Evolutionary conservation across 2,797 vertebrate species (phyloP), one percentile per base, ranked within the genome.

Genomic region (Premnoplex brunnescens): DNA sequence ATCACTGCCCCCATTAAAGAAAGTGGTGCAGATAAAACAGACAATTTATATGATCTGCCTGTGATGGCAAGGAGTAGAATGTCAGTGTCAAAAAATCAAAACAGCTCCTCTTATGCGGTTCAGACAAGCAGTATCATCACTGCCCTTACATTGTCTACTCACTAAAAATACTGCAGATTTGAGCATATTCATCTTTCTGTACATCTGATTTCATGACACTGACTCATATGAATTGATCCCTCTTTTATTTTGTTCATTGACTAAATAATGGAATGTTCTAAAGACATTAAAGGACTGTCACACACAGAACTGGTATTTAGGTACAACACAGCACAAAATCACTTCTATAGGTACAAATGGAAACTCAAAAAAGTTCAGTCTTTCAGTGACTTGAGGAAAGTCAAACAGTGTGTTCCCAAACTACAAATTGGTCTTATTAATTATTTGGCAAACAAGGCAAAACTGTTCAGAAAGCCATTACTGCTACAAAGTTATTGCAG

Each of bases 181-280:
- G 48, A 91, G 63, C 26, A 91, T 54, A 59, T 41, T 63, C 30
- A 28, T 59, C 85, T 86, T 91, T 87, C 63, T 62, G 64, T 63
- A 24, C 23, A 44, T 73, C 59, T 82, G 76, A 73, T 67, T 64
- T 80, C 90, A 93, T 39, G 2, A 46, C 62, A 67, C 52, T 96
- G 79, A 91, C 54, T 88, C 88, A 94, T 54, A 88, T 43, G 49
- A 96, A 80, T 78, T 86, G 89, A 95, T 88, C 56, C 12, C 23
- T 89, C 81, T 44, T 87, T 91, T 89, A 96, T 76, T 92, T 60
- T 88, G 37, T 37, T 90, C 85, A 95, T 86, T 93, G 73, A 94
- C 85, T 91, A 91, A 94, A 87, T 80, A 94, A 94, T 90, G 44
- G 56, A 88, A 90, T 59, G 28, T 80, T 94, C 76, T 64, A 44